Conservation (phyloP, 2,113 vertebrate genomes). For the Bufo gargarizans region DNA sequence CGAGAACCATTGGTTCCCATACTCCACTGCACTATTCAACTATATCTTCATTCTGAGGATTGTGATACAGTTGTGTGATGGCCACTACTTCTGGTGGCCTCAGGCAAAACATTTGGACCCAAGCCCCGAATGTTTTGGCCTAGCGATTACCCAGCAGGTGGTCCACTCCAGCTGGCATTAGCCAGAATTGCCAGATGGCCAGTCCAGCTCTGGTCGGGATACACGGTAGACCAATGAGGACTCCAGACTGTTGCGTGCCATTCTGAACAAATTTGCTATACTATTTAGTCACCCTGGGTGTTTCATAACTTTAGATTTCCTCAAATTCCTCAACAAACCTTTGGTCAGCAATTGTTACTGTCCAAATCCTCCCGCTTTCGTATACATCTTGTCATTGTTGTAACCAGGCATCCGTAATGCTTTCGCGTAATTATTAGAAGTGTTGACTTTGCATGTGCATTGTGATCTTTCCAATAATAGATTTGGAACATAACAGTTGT, state of each 20-base stretch:
- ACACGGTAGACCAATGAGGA: background rate
- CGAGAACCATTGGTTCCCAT: no score
- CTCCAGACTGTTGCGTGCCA: background rate
- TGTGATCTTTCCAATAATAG: conserved; percentile 36
- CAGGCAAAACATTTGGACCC: no score
- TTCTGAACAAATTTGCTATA: background rate
- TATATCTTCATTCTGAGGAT: no score
- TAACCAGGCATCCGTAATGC: conserved; percentile 5
- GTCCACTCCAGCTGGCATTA: no score
- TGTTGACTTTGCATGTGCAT: conserved; percentile 44
- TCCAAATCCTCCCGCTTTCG: conserved; percentile 8
- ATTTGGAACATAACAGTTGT: conserved; percentile 29
- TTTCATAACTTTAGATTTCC: background rate
- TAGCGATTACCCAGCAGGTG: no score
- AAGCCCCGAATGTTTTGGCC: no score
- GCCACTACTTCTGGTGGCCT: no score
- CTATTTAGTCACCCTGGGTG: background rate
- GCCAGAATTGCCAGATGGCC: no score
- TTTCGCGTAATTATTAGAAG: conserved; percentile 29
- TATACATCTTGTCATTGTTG: conserved; percentile 13
- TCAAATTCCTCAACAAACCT: background rate
- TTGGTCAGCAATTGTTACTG: conserved; percentile 11
- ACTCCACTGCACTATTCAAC: no score
- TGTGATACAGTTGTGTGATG: no score
- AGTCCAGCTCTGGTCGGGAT: background rate